Base-by-base conservation (phyloP, 53 echinoderm and acorn worm genomes). In the Astropecten irregularis region DNA sequence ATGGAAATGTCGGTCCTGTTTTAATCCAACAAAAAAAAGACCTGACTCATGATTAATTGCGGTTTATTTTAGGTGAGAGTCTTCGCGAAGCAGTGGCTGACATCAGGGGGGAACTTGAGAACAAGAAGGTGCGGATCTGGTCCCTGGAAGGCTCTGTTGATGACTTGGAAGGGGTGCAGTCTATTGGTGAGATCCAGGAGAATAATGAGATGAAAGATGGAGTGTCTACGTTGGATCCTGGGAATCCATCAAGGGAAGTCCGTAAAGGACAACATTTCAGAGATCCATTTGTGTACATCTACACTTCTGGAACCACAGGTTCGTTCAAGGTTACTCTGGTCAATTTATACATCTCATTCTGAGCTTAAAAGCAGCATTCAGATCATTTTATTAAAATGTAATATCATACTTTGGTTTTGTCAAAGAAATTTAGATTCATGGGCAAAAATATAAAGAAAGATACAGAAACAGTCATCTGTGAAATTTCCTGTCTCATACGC, bases 231-330 rank as follows among this genome's bases (percentile, higher is more conserved):
- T 14, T 77, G 36, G 76, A 76, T 0, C 11, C 30, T 3, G 62
- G 6, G 6, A 82, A 95, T 69, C 65, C 72, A 19, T 82, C 95
- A 14, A 82, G 91, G 49, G 88, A 93, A 28, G 83, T 95, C 31
- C 90, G 95, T 14, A 50, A 49, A 19, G 92, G 95, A 6, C 88
- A 87, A 22, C 82, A 85, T 15, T 85, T 93, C 39, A 65, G 84
- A 52, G 89, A 91, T 28, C 84, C 93, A 3, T 87, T 91, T 52
- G 96, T 84, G 9, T 93, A 91, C 83, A 93, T 96, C 42, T 96
- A 96, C 68, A 96, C 96, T 0, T 96, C 96, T 18, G 93, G 96
- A 69, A 96, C 96, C 19, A 96, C 96, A 68, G 96, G 96, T 96
- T 20, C 21, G 90, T 42, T 55, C 27, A 14, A 49, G 14, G 15